Conservation (phyloP, 2,113 vertebrate genomes). For the Nesoenas mayeri region DNA sequence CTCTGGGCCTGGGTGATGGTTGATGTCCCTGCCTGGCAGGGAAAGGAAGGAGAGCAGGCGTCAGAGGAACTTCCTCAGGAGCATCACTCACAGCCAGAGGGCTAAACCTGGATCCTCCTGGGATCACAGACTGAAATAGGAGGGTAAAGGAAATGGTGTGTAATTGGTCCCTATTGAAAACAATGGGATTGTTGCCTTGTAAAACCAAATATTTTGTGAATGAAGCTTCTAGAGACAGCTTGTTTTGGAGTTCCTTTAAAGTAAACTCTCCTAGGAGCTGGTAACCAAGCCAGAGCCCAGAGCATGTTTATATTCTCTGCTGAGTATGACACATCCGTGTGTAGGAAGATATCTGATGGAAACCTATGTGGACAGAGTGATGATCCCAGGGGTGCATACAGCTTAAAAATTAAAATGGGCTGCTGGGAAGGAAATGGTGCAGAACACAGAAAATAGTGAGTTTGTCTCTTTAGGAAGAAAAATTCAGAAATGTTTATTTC, state of each 20-base stretch:
- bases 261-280: background rate
- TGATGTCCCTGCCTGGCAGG: background rate
- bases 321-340: background rate
- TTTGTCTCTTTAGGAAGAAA: background rate
- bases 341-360: background rate
- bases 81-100: background rate
- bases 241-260: background rate
- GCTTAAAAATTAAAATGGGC: background rate
- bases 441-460: background rate
- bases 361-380: background rate
- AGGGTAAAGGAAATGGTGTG: background rate
- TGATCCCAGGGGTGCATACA: background rate
- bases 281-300: background rate
- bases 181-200: background rate
- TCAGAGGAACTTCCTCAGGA: background rate
- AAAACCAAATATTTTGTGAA: slow-evolving; percentile 10
- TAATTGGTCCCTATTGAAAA: slow-evolving; percentile 6
- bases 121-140: background rate
- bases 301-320: background rate
- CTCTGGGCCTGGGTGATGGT: background rate
- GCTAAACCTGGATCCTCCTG: background rate
- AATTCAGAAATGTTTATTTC: background rate
- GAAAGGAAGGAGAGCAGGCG: background rate
- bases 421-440: background rate
- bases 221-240: background rate